Evolutionary conservation across 2,888 invertebrate species (phyloP), one percentile per base, ranked within the genome.

Genomic region (Emmelina monodactyla): DNA sequence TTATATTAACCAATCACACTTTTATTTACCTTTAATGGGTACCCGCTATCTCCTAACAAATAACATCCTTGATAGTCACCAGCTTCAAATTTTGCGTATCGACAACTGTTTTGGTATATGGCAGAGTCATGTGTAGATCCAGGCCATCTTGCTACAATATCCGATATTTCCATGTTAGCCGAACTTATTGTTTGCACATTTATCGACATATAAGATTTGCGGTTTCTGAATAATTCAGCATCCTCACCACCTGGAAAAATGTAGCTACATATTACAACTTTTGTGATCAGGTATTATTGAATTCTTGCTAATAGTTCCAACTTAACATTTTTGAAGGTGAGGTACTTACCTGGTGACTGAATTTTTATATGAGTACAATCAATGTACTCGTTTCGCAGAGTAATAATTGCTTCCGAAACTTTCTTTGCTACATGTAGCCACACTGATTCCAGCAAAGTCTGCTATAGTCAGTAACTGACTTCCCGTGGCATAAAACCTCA

Each of bases 121-220:
- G 43, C 36, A 19, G 38, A 30, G 31, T 51, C 50, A 37, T 50
- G 51, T 4, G 43, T 29, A 5, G 44, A 46, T 14, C 51, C 51
- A 30, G 50, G 51, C 51, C 53, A 55, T 12, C 52, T 35, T 15
- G 43, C 41, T 9, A 54, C 50, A 14, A 55, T 41, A 33, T 54
- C 41, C 14, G 34, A 28, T 28, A 53, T 45, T 32, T 28, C 34
- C 10, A 43, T 41, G 10, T 44, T 28, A 9, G 53, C 40, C 38
- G 46, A 41, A 22, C 45, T 39, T 6, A 54, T 36, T 9, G 40
- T 42, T 43, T 58, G 48, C 0, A 50, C 45, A 45, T 54, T 53
- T 5, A 45, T 37, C 16, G 34, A 33, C 29, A 35, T 35, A 25
- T 36, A 34, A 4, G 31, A 29, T 33, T 40, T 34, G 25, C 35